phyloP scores from a whole-genome alignment of 2,797 vertebrate species.

The Bradypodion pumilum region DNA sequence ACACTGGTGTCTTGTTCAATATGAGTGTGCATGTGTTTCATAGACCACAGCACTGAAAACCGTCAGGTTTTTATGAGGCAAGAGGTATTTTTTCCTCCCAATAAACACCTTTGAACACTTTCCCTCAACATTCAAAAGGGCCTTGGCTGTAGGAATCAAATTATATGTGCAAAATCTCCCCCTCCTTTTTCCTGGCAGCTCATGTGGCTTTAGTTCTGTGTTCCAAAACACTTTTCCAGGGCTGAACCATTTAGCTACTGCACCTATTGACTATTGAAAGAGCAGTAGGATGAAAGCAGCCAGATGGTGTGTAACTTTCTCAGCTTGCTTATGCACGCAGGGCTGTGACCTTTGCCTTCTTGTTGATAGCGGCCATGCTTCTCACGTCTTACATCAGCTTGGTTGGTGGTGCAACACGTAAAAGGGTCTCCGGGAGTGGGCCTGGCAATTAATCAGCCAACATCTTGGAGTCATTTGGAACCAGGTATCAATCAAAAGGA shows the following conservation, averaged over 20 bases:
- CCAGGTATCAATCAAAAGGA: not conserved
- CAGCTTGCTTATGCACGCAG: conserved; percentile 74
- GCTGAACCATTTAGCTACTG: conserved; percentile 70
- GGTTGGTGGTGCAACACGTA: conserved; percentile 59
- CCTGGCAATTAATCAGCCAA: conserved; percentile 63
- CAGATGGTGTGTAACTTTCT: conserved; percentile 69
- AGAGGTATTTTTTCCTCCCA: conserved; percentile 68
- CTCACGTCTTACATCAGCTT: conserved; percentile 65
- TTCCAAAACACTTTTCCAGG: conserved; percentile 71
- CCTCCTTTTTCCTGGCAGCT: not conserved
- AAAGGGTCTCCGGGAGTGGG: conserved; percentile 64
- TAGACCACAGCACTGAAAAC: conserved; percentile 66
- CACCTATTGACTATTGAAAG: conserved; percentile 74
- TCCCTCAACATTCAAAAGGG: conserved; percentile 64
- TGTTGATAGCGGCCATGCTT: conserved; percentile 71
- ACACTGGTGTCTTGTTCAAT: conserved; percentile 64
- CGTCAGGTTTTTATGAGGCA: conserved; percentile 68
- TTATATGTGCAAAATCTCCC: conserved; percentile 70
- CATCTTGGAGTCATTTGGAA: conserved; percentile 63
- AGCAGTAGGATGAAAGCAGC: conserved; percentile 59
- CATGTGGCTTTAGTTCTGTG: conserved; percentile 53
- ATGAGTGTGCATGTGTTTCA: conserved; percentile 45
- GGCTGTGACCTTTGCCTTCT: conserved; percentile 70
- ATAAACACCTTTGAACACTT: conserved; percentile 65
- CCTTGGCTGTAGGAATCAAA: conserved; percentile 72